Percentiles rank a stretch among this genome's conserved stretches.
Evolutionary conservation across 2,113 vertebrate species (phyloP).

Genomic region (Gallinago undulata): DNA sequence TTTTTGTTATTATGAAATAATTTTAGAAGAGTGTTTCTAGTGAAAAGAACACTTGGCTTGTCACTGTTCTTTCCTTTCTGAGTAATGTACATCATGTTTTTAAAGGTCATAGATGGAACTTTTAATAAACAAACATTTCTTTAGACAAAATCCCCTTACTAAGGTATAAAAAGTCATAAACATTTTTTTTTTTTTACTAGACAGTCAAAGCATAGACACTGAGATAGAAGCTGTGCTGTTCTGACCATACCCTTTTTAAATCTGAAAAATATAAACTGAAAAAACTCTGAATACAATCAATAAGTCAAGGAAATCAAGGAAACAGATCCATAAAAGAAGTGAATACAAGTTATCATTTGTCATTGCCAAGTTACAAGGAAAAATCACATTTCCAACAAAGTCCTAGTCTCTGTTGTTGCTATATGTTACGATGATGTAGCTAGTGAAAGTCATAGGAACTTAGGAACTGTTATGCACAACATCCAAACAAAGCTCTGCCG

Average conservation of each 20-base stretch:
- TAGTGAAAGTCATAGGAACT: neutral
- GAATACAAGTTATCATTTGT: neutral
- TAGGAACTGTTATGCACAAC: neutral
- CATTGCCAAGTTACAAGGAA: neutral
- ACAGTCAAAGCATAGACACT: neutral
- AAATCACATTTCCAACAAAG: neutral
- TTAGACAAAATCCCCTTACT: neutral
- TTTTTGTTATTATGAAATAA: conserved; percentile 24
- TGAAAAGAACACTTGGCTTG: conserved; percentile 15
- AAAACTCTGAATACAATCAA: neutral
- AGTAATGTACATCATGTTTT: neutral
- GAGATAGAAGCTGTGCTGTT: neutral
- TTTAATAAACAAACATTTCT: neutral
- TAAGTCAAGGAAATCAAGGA: neutral
- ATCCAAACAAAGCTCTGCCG: neutral
- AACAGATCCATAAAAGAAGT: neutral
- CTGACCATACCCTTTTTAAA: neutral
- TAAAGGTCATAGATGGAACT: conserved; percentile 2
- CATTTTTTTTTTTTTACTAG: neutral
- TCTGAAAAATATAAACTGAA: neutral
- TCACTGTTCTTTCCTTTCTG: neutral
- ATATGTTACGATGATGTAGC: neutral
- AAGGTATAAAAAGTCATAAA: neutral
- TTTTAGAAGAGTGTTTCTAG: neutral
- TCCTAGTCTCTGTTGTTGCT: neutral